Base-by-base conservation (phyloP, 2,888 invertebrate species). In the Lypha dubia region DNA sequence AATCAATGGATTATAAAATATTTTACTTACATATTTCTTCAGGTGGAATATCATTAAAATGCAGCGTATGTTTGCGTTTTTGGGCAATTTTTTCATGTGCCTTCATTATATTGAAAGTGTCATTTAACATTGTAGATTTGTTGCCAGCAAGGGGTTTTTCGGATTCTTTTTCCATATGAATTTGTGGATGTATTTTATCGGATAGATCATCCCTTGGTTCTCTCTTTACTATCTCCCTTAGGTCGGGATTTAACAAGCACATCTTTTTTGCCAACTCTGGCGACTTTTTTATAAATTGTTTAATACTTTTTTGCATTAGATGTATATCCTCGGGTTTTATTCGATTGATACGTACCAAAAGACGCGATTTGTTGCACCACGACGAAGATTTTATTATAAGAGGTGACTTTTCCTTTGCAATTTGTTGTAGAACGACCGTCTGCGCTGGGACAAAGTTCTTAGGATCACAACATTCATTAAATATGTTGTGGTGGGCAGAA, bases 281-380 rank as follows among this genome's bases (percentile, higher is more conserved):
- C 88, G 94, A 93, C 88, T 94, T 94, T 90, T 95, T 94, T 76
- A 93, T 94, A 90, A 95, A 95, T 87, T 94, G 94, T 86, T 93
- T 93, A 86, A 95, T 90, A 91, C 95, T 95, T 88, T 94, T 94
- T 88, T 95, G 94, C 93, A 95, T 94, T 58, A 94, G 90, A 68
- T 93, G 93, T 88, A 94, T 94, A 90, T 95, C 95, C 89, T 94
- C 92, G 83, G 88, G 87, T 88, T 90, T 91, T 87, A 92, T 90
- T 68, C 91, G 90, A 90, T 90, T 91, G 87, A 92, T 90, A 88
- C 92, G 91, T 89, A 92, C 91, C 89, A 91, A 91, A 87, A 90
- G 88, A 86, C 89, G 90, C 80, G 93, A 89, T 85, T 90, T 91
- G 83, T 88, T 89, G 84, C 88, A 88, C 68, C 49, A 35, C 9